Evolutionary conservation across 2,888 invertebrate genomes (phyloP).

Genomic region (Ophion slaviceki): DNA sequence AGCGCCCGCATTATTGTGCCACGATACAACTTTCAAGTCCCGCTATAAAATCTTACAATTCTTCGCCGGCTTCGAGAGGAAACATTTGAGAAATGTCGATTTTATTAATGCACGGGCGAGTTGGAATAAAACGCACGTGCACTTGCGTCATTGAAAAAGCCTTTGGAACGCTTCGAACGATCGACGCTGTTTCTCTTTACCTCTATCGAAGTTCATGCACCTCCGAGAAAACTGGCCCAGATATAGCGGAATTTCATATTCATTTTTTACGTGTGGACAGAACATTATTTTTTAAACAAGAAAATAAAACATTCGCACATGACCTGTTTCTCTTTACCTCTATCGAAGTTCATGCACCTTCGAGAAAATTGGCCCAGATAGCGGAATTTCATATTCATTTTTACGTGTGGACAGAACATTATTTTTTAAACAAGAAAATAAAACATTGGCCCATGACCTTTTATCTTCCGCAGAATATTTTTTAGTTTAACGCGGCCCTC

Average conservation of each 20-base stretch:
- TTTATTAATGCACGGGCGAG: constrained; percentile 22
- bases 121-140: constrained; percentile 8
- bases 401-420: no score
- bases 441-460: no score
- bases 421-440: no score
- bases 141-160: constrained; percentile 32
- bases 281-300: no score
- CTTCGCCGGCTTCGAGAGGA: no score
- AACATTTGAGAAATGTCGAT: constrained; percentile 31
- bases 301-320: no score
- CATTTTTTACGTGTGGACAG: no score
- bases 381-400: background rate
- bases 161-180: constrained; percentile 13
- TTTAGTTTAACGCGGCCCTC: no score
- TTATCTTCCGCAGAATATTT: no score
- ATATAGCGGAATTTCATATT: constrained; percentile 6
- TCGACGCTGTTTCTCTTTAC: constrained; percentile 11
- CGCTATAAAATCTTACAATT: background rate
- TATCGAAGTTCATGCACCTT: constrained; percentile 15
- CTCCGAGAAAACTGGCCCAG: constrained; percentile 20
- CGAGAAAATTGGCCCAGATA: constrained; percentile 27
- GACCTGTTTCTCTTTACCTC: constrained; percentile 16
- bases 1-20: no score
- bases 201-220: constrained; percentile 22
- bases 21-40: no score